Evolutionary conservation across 2,113 vertebrate species (phyloP).

Genomic region (Chaetura pelagica): DNA sequence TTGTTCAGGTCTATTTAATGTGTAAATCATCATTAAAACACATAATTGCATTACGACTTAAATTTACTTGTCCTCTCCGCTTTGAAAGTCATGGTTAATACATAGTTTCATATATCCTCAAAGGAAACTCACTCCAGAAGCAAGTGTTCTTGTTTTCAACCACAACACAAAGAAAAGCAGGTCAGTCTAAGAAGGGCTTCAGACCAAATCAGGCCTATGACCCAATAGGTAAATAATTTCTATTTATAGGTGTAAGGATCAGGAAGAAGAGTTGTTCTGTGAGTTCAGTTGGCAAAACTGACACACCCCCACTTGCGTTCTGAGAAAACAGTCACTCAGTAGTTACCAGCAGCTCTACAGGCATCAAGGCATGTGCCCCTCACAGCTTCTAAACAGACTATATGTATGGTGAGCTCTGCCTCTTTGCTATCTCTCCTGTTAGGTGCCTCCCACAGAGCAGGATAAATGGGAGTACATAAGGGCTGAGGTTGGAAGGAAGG

Average conservation of each 20-base stretch:
- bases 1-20: background rate
- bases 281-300: background rate
- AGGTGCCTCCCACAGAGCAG: background rate
- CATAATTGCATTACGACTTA: background rate
- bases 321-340: accelerated
- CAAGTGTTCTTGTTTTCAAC: background rate
- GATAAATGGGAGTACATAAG: background rate
- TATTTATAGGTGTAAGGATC: background rate
- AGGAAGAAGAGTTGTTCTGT: background rate
- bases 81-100: background rate
- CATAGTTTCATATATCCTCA: background rate
- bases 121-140: background rate
- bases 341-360: background rate
- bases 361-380: background rate
- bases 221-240: background rate
- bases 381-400: background rate
- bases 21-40: background rate
- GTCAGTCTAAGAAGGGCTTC: background rate
- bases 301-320: background rate
- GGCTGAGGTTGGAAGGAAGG: background rate
- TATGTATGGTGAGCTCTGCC: background rate
- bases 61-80: background rate
- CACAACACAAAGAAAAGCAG: background rate
- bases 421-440: background rate
- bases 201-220: background rate